These are phyloP conservation scores for Bufo gargarizans DNA, from an alignment of 2,113 vertebrate genomes.

Conservation along the genomic window DNA sequence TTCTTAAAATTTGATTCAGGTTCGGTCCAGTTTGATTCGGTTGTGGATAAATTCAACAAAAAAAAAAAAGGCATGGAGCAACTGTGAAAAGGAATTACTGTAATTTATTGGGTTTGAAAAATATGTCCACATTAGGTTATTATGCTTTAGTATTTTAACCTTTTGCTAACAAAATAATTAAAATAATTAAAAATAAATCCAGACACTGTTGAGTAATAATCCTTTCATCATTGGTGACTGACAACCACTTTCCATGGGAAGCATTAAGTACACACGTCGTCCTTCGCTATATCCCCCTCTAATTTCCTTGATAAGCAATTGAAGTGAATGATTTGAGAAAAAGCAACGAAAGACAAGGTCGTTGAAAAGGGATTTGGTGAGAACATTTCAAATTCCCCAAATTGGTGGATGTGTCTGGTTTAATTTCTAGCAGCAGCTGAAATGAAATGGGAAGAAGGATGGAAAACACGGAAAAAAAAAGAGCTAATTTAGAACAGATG, in stretches of 20 bases:
- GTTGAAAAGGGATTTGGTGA: slow-evolving; percentile 56
- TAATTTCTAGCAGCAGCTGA: slow-evolving; percentile 56
- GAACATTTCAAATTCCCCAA: slow-evolving; percentile 55
- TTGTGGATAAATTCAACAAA: too few relatives aligned
- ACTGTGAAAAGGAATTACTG: too few relatives aligned
- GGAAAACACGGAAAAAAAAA: slow-evolving; percentile 44
- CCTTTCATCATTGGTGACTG: not conserved
- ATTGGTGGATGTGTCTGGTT: slow-evolving; percentile 56
- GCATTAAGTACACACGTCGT: not conserved
- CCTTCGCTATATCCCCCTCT: not conserved
- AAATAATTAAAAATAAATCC: not conserved
- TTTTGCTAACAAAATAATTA: not conserved
- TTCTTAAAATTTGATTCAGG: too few relatives aligned
- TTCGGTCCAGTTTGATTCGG: too few relatives aligned
- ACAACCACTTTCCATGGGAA: slow-evolving; percentile 2
- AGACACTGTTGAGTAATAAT: not conserved
- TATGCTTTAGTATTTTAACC: not conserved
- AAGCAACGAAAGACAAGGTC: slow-evolving; percentile 49
- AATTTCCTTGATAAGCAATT: slow-evolving; percentile 50
- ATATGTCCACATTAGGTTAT: not conserved
- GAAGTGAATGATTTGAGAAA: slow-evolving; percentile 51
- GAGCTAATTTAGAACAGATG: slow-evolving; percentile 57
- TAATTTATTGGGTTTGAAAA: not conserved
- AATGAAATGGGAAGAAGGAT: slow-evolving; percentile 47
- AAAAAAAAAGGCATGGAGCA: too few relatives aligned